Evolutionary conservation across 1,140 invertebrate genomes (phyloP).

Genomic region (Camponotus pennsylvanicus): DNA sequence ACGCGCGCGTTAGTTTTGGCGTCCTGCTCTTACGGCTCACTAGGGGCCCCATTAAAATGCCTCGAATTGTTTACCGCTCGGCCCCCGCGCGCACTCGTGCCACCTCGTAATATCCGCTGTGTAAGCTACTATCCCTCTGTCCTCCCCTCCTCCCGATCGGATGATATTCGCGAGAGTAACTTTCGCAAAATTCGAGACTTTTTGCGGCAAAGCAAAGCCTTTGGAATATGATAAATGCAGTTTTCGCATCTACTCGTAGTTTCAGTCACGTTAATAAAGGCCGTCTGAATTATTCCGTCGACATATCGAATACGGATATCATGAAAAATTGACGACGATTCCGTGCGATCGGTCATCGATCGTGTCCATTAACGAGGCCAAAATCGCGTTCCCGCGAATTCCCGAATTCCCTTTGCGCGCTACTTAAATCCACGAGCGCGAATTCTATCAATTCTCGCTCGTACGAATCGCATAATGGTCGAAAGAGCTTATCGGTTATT

Average conservation of each 20-base stretch:
- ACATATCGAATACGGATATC: neutral
- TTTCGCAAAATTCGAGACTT: slow-evolving; percentile 21
- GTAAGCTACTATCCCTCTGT: slow-evolving; percentile 65
- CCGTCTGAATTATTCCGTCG: slow-evolving; percentile 41
- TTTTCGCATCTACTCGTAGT: neutral
- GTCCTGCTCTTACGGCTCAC: slow-evolving; percentile 74
- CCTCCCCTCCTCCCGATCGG: neutral
- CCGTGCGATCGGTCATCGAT: slow-evolving; percentile 15
- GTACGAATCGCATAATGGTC: slow-evolving; percentile 64
- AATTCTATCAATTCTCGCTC: slow-evolving; percentile 73
- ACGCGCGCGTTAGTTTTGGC: slow-evolving; percentile 68
- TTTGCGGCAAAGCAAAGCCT: neutral
- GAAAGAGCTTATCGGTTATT: slow-evolving; percentile 75
- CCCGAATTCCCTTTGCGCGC: slow-evolving; percentile 62
- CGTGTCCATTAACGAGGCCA: slow-evolving; percentile 44
- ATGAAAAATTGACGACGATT: slow-evolving; percentile 43
- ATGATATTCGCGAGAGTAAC: neutral
- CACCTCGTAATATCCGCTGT: slow-evolving; percentile 72
- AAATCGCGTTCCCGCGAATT: slow-evolving; percentile 18
- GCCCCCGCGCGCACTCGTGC: slow-evolving; percentile 19
- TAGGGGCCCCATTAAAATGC: slow-evolving; percentile 77
- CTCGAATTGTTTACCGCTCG: slow-evolving; percentile 77
- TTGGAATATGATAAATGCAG: neutral
- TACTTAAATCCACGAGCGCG: slow-evolving; percentile 66
- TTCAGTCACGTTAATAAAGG: slow-evolving; percentile 21